A percentile compares a stretch with the other conserved stretches of the same genome.
Conservation (phyloP, 2,113 vertebrate species). For the Falco punctatus region DNA sequence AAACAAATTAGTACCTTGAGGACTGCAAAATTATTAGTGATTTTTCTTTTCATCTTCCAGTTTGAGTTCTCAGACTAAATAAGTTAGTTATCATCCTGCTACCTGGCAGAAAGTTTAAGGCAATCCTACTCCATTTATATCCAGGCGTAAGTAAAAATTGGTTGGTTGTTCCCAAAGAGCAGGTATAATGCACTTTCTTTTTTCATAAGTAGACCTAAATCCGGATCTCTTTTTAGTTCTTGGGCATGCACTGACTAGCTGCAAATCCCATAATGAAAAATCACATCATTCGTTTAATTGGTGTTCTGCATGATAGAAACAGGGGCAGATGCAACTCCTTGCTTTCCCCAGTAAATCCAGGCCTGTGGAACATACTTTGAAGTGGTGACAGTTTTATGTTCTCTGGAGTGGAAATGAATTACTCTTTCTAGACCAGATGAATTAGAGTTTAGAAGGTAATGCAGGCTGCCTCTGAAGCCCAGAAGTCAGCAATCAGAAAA, state of each 20-base stretch:
- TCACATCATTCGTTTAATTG: not conserved
- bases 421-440: not conserved
- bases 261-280: constrained; percentile 3
- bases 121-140: not conserved
- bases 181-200: not conserved
- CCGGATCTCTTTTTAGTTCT: not conserved
- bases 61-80: not conserved
- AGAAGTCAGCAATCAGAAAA: constrained; percentile 18
- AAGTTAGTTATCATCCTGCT: not conserved
- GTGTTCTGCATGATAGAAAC: constrained; percentile 8
- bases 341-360: constrained; percentile 12
- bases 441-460: not conserved
- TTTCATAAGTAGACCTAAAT: not conserved
- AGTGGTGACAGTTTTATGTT: constrained; percentile 7
- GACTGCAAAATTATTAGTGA: not conserved
- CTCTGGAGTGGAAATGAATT: constrained; percentile 1
- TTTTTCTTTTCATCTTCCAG: not conserved
- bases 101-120: not conserved
- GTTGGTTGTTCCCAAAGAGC: not conserved
- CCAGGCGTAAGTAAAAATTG: not conserved
- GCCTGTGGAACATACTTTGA: not conserved
- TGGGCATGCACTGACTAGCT: not conserved
- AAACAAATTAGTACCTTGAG: not conserved
- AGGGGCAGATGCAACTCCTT: not conserved
- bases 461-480: not conserved